Percentiles rank a stretch among this genome's conserved stretches.
These are phyloP conservation scores for Agonopterix arenella DNA, from an alignment of 2,888 invertebrate genomes.

Conservation along the genomic window DNA sequence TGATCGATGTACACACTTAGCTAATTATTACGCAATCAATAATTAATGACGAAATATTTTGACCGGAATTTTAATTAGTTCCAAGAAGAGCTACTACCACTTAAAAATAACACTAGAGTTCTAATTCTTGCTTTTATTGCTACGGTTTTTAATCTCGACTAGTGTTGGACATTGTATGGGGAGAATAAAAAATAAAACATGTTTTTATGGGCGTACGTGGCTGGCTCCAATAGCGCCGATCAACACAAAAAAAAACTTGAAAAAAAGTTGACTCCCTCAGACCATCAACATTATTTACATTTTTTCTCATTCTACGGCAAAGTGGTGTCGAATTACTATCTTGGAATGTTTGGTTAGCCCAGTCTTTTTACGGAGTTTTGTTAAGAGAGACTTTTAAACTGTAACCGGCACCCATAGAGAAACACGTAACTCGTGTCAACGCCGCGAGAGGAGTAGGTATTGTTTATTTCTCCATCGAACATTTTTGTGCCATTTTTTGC, in stretches of 20 bases:
- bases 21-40: no score
- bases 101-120: conserved; percentile 22
- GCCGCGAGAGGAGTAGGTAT: no score
- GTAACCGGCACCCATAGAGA: no score
- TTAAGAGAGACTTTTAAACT: no score
- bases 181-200: conserved; percentile 20
- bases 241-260: conserved; percentile 28
- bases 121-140: conserved; percentile 42
- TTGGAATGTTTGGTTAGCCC: conserved; percentile 66
- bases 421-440: no score
- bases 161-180: conserved; percentile 46
- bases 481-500: no score
- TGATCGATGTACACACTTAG: no score
- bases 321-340: conserved; percentile 68
- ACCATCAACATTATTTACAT: conserved; percentile 58
- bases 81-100: no score
- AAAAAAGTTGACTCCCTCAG: conserved; percentile 43
- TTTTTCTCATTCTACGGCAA: conserved; percentile 49
- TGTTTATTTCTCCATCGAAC: no score
- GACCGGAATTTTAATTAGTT: no score
- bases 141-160: conserved; percentile 45
- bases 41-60: no score
- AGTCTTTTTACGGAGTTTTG: no score
- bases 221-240: conserved; percentile 55
- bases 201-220: conserved; percentile 49